A percentile compares a stretch with the other conserved stretches of the same genome.
Evolutionary conservation across 2,113 vertebrate genomes (phyloP).

Genomic region (Syngnathus typhle): DNA sequence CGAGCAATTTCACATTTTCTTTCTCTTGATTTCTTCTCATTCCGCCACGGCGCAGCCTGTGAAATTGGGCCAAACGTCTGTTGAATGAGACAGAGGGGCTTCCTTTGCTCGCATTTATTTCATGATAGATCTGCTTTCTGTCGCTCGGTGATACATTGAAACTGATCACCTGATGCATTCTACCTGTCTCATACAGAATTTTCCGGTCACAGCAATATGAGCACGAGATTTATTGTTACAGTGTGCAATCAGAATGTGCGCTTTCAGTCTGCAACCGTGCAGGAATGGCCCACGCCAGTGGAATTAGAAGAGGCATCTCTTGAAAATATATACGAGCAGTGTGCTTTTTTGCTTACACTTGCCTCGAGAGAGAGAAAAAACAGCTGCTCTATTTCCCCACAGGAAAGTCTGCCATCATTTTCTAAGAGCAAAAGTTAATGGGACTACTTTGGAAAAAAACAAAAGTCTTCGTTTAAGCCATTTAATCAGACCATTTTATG

Average conservation of each 20-base stretch:
- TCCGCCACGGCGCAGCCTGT: conserved; percentile 70
- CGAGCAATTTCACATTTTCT: conserved; percentile 81
- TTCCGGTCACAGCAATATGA: conserved; percentile 43
- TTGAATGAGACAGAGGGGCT: conserved; percentile 73
- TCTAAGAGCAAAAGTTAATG: neutral
- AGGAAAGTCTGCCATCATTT: conserved; percentile 2
- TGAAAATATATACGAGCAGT: conserved; percentile 20
- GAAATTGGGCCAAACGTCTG: conserved; percentile 80
- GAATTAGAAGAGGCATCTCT: conserved; percentile 17
- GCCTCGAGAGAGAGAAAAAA: neutral
- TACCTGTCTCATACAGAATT: conserved; percentile 21
- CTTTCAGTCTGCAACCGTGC: conserved; percentile 9
- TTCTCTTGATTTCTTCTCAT: conserved; percentile 77
- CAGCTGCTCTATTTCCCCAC: conserved; percentile 3
- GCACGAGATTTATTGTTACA: conserved; percentile 36
- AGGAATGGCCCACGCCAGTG: conserved; percentile 17
- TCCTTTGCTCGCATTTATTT: conserved; percentile 58
- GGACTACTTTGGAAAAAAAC: neutral
- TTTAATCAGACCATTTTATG: conserved; percentile 3
- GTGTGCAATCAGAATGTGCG: conserved; percentile 31
- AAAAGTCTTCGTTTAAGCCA: neutral
- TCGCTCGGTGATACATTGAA: conserved; percentile 54
- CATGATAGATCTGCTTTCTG: conserved; percentile 70
- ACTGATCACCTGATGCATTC: conserved; percentile 59
- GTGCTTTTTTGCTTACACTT: conserved; percentile 5